These are phyloP conservation scores for Ceratina japonica DNA, from an alignment of 1,140 invertebrate genomes.

Conservation along the genomic window DNA sequence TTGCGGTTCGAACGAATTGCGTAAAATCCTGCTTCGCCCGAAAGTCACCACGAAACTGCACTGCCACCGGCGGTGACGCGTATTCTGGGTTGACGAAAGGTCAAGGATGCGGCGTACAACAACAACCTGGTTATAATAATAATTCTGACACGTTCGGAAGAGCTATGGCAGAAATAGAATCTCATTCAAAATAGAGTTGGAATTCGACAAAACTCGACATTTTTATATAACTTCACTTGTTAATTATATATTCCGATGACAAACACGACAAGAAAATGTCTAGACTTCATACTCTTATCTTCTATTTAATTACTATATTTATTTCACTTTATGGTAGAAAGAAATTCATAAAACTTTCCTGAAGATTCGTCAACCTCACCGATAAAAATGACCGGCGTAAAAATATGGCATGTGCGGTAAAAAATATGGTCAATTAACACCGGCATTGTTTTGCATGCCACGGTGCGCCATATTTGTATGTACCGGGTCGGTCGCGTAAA, in stretches of 20 bases:
- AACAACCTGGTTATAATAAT: slow-evolving; percentile 38
- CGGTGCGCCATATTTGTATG: slow-evolving; percentile 23
- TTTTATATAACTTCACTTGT: too few relatives aligned
- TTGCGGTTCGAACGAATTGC: slow-evolving; percentile 35
- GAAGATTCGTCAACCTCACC: too few relatives aligned
- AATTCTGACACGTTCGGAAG: not conserved
- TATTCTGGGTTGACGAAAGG: slow-evolving; percentile 35
- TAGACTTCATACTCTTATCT: too few relatives aligned
- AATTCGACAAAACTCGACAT: too few relatives aligned
- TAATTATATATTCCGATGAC: too few relatives aligned
- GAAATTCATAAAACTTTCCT: too few relatives aligned
- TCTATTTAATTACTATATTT: too few relatives aligned
- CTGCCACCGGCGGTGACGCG: slow-evolving; percentile 11
- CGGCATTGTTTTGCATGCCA: slow-evolving; percentile 27
- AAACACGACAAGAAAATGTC: too few relatives aligned
- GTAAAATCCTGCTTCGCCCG: slow-evolving; percentile 23
- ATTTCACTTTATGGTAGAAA: too few relatives aligned
- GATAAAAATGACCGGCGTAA: not conserved
- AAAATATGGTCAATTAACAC: not conserved
- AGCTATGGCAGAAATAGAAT: slow-evolving; percentile 29
- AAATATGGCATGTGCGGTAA: slow-evolving; percentile 14
- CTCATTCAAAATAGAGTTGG: not conserved
- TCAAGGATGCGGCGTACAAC: slow-evolving; percentile 49
- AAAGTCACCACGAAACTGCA: slow-evolving; percentile 44
- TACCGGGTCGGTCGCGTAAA: slow-evolving; percentile 55